Evolutionary conservation across 2,888 invertebrate species (phyloP).

Genomic region (Campoplex nolae): DNA sequence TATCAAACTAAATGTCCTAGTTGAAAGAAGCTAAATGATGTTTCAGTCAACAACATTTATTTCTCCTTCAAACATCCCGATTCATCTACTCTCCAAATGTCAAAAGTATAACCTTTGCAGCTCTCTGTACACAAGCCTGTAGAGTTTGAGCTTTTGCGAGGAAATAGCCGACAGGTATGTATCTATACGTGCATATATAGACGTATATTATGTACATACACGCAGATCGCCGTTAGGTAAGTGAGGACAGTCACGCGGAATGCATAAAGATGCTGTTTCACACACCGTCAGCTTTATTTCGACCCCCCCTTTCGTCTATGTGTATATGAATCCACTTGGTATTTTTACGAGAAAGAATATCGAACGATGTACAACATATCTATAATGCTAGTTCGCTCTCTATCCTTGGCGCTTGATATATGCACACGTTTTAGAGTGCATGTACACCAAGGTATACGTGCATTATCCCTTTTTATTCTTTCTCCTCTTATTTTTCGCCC

Average conservation of each 20-base stretch:
- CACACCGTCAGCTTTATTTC: slow-evolving; percentile 68
- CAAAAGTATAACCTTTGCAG: background rate
- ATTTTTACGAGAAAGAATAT: slow-evolving; percentile 64
- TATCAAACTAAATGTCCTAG: too few species aligned
- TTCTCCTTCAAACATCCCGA: too few species aligned
- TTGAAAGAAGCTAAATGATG: too few species aligned
- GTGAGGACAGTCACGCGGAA: slow-evolving; percentile 68
- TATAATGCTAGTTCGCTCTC: background rate
- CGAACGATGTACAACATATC: slow-evolving; percentile 6
- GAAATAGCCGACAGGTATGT: slow-evolving; percentile 18
- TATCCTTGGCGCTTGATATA: background rate
- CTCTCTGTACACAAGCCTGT: background rate
- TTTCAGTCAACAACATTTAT: too few species aligned
- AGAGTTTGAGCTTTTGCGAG: slow-evolving; percentile 7
- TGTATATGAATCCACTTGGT: slow-evolving; percentile 45
- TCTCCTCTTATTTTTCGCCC: slow-evolving; percentile 5
- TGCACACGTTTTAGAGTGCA: slow-evolving; percentile 26
- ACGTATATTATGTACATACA: background rate
- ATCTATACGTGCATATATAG: background rate
- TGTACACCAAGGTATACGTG: slow-evolving; percentile 12
- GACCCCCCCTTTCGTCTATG: slow-evolving; percentile 19
- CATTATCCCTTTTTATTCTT: slow-evolving; percentile 25
- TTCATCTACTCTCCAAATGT: background rate
- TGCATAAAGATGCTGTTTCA: slow-evolving; percentile 69
- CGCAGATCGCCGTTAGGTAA: slow-evolving; percentile 60